These are phyloP conservation scores for Indicator indicator DNA, from an alignment of 2,113 vertebrate species.

Conservation along the genomic window DNA sequence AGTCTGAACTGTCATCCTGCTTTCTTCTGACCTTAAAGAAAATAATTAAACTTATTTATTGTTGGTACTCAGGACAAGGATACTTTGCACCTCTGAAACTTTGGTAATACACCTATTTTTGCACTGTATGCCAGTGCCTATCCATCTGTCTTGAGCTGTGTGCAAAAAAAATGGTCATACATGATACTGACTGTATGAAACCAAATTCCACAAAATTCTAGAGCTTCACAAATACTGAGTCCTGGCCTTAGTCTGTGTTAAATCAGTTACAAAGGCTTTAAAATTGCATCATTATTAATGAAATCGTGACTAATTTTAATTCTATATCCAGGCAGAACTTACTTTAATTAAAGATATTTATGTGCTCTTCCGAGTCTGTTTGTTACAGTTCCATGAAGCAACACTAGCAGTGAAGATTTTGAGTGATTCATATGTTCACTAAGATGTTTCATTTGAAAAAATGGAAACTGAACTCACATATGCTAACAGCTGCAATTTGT, in stretches of 20 bases:
- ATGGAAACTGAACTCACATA: background rate
- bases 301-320: background rate
- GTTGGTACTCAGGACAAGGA: background rate
- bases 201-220: background rate
- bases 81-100: background rate
- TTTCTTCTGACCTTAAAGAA: background rate
- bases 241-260: background rate
- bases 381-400: background rate
- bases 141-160: background rate
- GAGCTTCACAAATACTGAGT: background rate
- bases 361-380: background rate
- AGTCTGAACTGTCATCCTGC: background rate
- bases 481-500: background rate
- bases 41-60: background rate
- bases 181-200: background rate
- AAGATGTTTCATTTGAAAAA: background rate
- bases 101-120: background rate
- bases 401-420: background rate
- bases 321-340: background rate
- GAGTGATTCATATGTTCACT: background rate
- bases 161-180: background rate
- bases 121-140: background rate
- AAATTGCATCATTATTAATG: background rate
- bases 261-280: background rate
- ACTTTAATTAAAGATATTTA: background rate